Evolutionary conservation across 2,113 vertebrate species (phyloP).

Genomic region (Mustela nigripes): DNA sequence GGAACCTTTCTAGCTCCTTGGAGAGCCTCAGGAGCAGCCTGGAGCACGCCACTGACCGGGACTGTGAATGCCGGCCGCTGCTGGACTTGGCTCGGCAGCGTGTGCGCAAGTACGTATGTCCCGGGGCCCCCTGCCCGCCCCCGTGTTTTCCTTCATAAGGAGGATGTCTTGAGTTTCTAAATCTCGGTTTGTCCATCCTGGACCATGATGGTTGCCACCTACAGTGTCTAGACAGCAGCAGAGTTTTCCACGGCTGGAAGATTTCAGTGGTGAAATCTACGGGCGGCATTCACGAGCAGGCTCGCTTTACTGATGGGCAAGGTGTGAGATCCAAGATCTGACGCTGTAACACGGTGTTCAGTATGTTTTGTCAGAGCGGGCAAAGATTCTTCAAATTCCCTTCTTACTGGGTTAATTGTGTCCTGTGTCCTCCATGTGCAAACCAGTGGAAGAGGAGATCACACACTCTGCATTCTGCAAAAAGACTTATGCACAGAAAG

Average conservation of each 20-base stretch:
- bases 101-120: constrained; percentile 57
- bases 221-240: neutral
- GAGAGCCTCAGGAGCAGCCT: constrained; percentile 59
- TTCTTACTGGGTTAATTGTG: neutral
- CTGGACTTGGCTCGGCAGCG: neutral
- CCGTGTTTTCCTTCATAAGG: neutral
- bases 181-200: neutral
- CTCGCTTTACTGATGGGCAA: neutral
- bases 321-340: neutral
- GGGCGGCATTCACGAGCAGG: neutral
- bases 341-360: neutral
- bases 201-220: neutral
- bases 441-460: neutral
- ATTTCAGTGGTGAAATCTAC: neutral
- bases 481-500: neutral
- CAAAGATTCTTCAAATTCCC: neutral
- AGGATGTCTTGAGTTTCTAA: neutral
- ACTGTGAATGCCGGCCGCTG: constrained; percentile 74
- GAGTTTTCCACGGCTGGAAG: neutral
- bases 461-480: neutral
- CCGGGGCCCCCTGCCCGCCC: neutral
- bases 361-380: neutral
- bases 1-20: constrained; percentile 65
- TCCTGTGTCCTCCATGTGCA: neutral
- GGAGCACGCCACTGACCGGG: neutral